Evolutionary conservation across 2,888 invertebrate species (phyloP), one percentile per base, ranked within the genome.

Genomic region (Xanthia togata): DNA sequence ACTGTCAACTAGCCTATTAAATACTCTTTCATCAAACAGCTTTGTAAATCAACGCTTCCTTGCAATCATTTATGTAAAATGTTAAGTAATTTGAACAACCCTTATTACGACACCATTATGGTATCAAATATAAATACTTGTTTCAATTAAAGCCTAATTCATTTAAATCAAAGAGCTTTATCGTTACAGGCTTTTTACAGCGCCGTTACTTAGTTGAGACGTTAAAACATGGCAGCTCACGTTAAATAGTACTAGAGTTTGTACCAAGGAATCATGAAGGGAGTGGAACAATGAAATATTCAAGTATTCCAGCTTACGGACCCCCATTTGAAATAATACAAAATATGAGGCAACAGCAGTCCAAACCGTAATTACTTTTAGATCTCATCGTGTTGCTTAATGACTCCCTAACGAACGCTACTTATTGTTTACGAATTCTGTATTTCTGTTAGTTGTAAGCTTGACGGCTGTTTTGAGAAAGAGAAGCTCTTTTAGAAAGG

Each of bases 181-280:
- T n/a, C 38, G 47, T 79, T 74, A 76, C 74, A 77, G 44, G 70
- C 41, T 79, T 73, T 73, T 77, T 83, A 78, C 62, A 81, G 67
- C 69, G 67, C 59, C 59, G 35, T 72, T 78, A 73, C 70, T 76
- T 82, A 78, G 70, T 85, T 72, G 35, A 74, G 75, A 71, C 71
- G 74, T 83, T 87, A 79, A 87, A 89, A 88, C 86, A 90, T 88
- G 84, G 88, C 88, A 65, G 83, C 84, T 70, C 72, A 89, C 88
- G 84, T 92, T 91, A 91, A 91, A 91, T 91, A 93, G n/a, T n/a
- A n/a, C n/a, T n/a, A n/a, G n/a, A n/a, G n/a, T n/a, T n/a, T 93
- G 91, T 90, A 93, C 91, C 87, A 90, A 84, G 89, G 87, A 88
- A 91, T 90, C 91, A 92, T 90, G 90, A 88, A 88, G 88, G 86